Base-by-base conservation (phyloP, 2,888 invertebrate genomes). In the Pterostichus madidus region DNA sequence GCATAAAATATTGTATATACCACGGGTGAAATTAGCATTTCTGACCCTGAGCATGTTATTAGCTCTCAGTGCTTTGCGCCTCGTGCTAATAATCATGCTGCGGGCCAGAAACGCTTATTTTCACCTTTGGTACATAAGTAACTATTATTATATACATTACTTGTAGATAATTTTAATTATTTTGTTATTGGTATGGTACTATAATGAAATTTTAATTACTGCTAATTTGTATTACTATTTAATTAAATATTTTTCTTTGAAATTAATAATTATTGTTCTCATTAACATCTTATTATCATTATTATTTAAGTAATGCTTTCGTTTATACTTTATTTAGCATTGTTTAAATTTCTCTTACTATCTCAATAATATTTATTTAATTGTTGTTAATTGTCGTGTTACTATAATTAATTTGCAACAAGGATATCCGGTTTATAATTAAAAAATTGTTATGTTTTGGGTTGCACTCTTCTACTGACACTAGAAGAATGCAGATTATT, bases 351-450 rank as follows among this genome's bases (percentile, higher is more conserved):
- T 59, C 35, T 13, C n/a, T 64, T 64, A 7, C 7, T 13, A 64
- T 35, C 15, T 6, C 24, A 24, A 32, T 35, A 32, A 31, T 35
- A 64, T 35, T 64, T 64, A 64, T 64, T 64, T 64, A 64, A 64
- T 64, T 64, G 64, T 8, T 64, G 64, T 64, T 64, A 64, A 64
- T 64, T 35, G 64, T 64, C 31, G 3, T n/a, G 13, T 64, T 35
- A 35, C 35, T 64, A 11, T 56, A 56, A 15, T 56, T 56, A 59
- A 59, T 59, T 24, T 24, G 1, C 59, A 59, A 31, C 59, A 31
- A 64, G 64, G 64, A 64, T 64, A 64, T 64, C 64, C 64, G 64
- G 64, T 31, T 17, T 5, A 5, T 35, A 64, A 64, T 64, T 64
- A 64, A 64, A 32, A 59, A 64, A 64, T 59, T 56, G 15, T 24